Percentiles rank a stretch among this genome's conserved stretches.
These are phyloP conservation scores for Cheirogaleus major DNA, from an alignment of 2,797 vertebrate genomes.

Conservation along the genomic window DNA sequence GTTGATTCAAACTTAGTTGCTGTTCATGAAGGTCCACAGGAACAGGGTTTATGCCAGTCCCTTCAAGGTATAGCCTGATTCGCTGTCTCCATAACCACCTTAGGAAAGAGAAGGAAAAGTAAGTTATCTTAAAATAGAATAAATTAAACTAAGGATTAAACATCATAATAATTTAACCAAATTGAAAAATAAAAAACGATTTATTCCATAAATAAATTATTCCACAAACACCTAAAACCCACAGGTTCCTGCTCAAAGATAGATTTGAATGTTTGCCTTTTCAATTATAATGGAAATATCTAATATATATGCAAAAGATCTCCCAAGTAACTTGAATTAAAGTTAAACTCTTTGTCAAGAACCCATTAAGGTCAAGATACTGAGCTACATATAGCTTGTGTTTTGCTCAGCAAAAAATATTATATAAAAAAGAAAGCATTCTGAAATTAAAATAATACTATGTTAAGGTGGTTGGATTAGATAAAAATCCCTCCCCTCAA, in stretches of 20 bases:
- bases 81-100: constrained; percentile 99
- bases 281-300: constrained; percentile 6
- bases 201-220: constrained; percentile 21
- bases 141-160: not conserved
- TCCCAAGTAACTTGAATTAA: constrained; percentile 42
- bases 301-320: constrained; percentile 20
- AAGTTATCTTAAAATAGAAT: not conserved
- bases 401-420: constrained; percentile 10
- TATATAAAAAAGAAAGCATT: not conserved
- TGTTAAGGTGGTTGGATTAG: not conserved
- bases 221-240: constrained; percentile 5
- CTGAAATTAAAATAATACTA: constrained; percentile 42
- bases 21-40: constrained; percentile 97
- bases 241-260: not conserved
- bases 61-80: constrained; percentile 94
- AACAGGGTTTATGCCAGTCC: constrained; percentile 94
- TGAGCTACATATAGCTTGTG: not conserved
- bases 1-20: constrained; percentile 96
- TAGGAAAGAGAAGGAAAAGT: constrained; percentile 21
- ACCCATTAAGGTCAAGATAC: not conserved
- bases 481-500: not conserved
- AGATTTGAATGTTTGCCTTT: not conserved
- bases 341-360: constrained; percentile 37
- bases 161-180: not conserved
- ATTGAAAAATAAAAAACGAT: not conserved